Evolutionary conservation across 2,797 vertebrate genomes (phyloP).

Genomic region (Paedocypris micromegethes): DNA sequence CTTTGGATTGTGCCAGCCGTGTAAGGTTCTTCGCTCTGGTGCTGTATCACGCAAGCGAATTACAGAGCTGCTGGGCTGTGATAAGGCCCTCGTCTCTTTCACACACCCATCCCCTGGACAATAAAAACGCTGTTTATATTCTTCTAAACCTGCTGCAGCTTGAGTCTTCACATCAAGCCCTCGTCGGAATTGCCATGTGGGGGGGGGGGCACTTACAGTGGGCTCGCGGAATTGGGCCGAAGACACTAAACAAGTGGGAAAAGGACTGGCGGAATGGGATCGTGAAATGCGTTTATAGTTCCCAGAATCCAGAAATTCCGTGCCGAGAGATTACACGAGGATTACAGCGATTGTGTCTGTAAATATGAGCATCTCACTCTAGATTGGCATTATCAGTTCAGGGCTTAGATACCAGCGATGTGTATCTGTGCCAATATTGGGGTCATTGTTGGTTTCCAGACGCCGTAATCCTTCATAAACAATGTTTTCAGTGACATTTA

Average conservation of each 20-base stretch:
- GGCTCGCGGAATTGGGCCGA: conserved; percentile 20
- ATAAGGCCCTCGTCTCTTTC: conserved; percentile 86
- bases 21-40: conserved; percentile 83
- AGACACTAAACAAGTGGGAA: conserved; percentile 21
- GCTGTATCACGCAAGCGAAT: conserved; percentile 89
- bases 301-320: conserved; percentile 48
- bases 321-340: conserved; percentile 63
- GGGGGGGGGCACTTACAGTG: conserved; percentile 37
- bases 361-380: conserved; percentile 45
- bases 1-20: conserved; percentile 88
- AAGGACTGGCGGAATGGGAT: conserved; percentile 15
- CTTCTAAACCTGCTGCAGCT: conserved; percentile 71
- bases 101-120: conserved; percentile 73
- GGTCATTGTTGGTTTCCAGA: conserved; percentile 60
- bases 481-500: conserved; percentile 69
- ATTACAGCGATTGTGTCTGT: conserved; percentile 57
- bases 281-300: conserved; percentile 18
- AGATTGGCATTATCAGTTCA: conserved; percentile 56
- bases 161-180: conserved; percentile 71
- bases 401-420: conserved; percentile 62
- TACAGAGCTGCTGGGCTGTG: conserved; percentile 86
- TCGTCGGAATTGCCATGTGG: conserved; percentile 63
- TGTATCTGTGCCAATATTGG: conserved; percentile 68
- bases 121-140: conserved; percentile 86
- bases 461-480: conserved; percentile 69